A percentile compares a stretch with the other conserved stretches of the same genome.
phyloP scores from a whole-genome alignment of 2,888 invertebrate species.

The Mesorhabditis belari region DNA sequence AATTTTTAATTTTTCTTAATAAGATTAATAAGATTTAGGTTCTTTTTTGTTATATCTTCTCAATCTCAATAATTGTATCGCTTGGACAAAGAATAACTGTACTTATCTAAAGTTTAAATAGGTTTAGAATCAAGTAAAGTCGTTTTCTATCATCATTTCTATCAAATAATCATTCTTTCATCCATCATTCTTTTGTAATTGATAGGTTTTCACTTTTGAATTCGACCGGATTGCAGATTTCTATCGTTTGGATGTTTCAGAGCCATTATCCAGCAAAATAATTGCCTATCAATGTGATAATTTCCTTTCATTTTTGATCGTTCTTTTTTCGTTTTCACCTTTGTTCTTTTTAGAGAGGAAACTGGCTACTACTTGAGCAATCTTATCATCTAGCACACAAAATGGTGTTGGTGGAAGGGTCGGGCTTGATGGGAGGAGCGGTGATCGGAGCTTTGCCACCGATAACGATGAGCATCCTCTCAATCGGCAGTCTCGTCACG shows the following conservation, averaged over 20 bases:
- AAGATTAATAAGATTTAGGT: not conserved
- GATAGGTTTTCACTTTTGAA: not conserved
- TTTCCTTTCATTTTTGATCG: too few relatives aligned
- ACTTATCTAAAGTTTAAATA: too few relatives aligned
- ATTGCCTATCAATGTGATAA: not conserved
- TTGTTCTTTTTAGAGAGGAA: too few relatives aligned
- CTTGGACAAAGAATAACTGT: too few relatives aligned
- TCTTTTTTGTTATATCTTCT: not conserved
- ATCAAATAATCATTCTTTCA: not conserved
- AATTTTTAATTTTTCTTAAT: not conserved
- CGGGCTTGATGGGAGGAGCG: too few relatives aligned
- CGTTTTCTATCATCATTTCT: too few relatives aligned
- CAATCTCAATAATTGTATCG: too few relatives aligned
- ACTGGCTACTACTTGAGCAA: not conserved
- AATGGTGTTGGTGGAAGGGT: not conserved
- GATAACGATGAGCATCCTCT: slow-evolving; percentile 9
- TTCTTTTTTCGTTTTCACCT: too few relatives aligned
- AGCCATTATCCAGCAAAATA: not conserved
- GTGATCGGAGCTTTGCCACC: slow-evolving; percentile 7
- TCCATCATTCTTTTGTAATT: not conserved
- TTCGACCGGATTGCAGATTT: not conserved
- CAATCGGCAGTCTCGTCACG: slow-evolving; percentile 13
- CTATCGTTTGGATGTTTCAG: not conserved
- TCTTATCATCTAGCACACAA: not conserved
- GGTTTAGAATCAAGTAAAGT: too few relatives aligned